These are phyloP conservation scores for Diabrotica balteata DNA, from an alignment of 2,888 invertebrate genomes.

Conservation along the genomic window DNA sequence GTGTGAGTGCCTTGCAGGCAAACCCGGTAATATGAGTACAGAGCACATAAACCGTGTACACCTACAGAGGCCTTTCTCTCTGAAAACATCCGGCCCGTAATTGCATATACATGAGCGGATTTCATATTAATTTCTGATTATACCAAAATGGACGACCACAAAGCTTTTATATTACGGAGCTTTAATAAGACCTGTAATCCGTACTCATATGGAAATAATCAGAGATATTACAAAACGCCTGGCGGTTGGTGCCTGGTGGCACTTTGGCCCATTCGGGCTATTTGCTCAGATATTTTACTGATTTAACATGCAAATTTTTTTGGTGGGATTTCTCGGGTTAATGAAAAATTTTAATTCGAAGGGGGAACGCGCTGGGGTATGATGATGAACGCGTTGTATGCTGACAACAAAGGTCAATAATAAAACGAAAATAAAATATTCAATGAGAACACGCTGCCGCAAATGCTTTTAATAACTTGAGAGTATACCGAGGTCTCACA, in stretches of 20 bases:
- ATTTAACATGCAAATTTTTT: slow-evolving; percentile 46
- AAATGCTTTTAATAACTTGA: slow-evolving; percentile 23
- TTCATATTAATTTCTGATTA: slow-evolving; percentile 64
- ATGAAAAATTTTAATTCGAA: slow-evolving; percentile 44
- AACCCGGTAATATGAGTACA: slow-evolving; percentile 32
- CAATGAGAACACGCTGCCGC: slow-evolving; percentile 16
- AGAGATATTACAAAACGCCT: slow-evolving; percentile 54
- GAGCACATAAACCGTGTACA: slow-evolving; percentile 36
- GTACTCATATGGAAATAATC: slow-evolving; percentile 59
- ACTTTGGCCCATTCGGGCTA: slow-evolving; percentile 41
- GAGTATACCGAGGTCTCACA: slow-evolving; percentile 2
- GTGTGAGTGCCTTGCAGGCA: slow-evolving; percentile 9
- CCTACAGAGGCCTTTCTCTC: slow-evolving; percentile 48
- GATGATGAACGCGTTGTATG: slow-evolving; percentile 21
- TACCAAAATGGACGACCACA: slow-evolving; percentile 61
- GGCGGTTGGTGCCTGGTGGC: slow-evolving; percentile 42
- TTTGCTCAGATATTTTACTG: slow-evolving; percentile 42
- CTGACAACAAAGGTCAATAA: slow-evolving; percentile 27
- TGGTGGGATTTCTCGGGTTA: slow-evolving; percentile 38
- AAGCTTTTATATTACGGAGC: slow-evolving; percentile 61
- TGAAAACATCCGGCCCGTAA: slow-evolving; percentile 59
- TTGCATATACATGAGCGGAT: slow-evolving; percentile 63
- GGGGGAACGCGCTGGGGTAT: slow-evolving; percentile 18
- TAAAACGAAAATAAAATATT: slow-evolving; percentile 26
- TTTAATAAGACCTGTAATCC: slow-evolving; percentile 62